Percentiles rank a stretch among this genome's conserved stretches.
Evolutionary conservation across 2,888 invertebrate genomes (phyloP).

Genomic region (Schizotus pectinicornis): DNA sequence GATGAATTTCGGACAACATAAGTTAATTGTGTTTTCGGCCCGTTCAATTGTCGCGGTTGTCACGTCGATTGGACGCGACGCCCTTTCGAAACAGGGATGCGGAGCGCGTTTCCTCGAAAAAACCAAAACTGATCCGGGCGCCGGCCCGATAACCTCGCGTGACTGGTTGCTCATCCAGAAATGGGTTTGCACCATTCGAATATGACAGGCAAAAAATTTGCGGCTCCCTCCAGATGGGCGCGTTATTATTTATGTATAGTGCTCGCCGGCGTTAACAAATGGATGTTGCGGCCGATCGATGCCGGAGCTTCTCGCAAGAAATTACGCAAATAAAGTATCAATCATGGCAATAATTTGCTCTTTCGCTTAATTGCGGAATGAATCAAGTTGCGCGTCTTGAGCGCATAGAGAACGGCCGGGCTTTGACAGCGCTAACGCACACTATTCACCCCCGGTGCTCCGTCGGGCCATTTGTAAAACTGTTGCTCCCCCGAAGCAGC

Average conservation of each 20-base stretch:
- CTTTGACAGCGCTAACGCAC: conserved; percentile 7
- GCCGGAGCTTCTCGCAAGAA: conserved; percentile 5
- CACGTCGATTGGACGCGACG: no score
- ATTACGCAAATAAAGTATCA: conserved; percentile 19
- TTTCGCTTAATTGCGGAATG: conserved; percentile 12
- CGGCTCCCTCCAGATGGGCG: no score
- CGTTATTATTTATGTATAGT: conserved; percentile 7
- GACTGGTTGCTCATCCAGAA: no score
- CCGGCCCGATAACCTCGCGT: no score
- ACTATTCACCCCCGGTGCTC: conserved; percentile 4
- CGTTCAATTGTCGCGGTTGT: no score
- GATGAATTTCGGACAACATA: no score
- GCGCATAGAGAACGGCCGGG: not conserved
- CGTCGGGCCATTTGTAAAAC: conserved; percentile 7
- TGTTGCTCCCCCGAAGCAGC: conserved; percentile 9
- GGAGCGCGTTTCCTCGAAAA: no score
- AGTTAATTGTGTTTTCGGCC: no score
- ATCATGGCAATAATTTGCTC: conserved; percentile 13
- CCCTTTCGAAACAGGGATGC: no score
- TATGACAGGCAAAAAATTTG: no score
- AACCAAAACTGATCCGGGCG: no score
- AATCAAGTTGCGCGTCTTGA: conserved; percentile 10
- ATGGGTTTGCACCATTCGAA: no score
- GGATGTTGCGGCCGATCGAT: conserved; percentile 3
- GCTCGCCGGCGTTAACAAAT: conserved; percentile 1